A percentile compares a stretch with the other conserved stretches of the same genome.
Conservation (phyloP, 35 echinoderm and acorn worm genomes). For the Strongylocentrotus purpuratus region DNA sequence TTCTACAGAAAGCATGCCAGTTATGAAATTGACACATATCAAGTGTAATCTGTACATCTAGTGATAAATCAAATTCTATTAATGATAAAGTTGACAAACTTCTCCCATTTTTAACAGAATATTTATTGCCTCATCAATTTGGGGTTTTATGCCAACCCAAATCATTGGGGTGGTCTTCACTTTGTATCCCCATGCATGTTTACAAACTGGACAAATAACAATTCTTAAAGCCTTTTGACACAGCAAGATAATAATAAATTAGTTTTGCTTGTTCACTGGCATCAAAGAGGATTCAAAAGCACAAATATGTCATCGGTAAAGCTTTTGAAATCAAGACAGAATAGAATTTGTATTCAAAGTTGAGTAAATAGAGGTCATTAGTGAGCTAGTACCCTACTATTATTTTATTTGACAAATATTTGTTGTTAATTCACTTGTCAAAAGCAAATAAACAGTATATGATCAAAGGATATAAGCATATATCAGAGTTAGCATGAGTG, state of each 20-base stretch:
- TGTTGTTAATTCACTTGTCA: neutral
- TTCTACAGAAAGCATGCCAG: no score
- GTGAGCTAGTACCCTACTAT: neutral
- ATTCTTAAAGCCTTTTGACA: neutral
- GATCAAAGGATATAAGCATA: neutral
- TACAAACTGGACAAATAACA: neutral
- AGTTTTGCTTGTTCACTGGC: neutral
- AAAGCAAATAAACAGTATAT: neutral
- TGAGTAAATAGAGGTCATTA: neutral
- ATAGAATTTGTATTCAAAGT: neutral
- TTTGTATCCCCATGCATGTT: neutral
- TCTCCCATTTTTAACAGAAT: no score
- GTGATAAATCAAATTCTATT: no score
- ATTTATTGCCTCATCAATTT: no score
- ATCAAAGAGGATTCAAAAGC: neutral
- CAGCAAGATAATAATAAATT: neutral
- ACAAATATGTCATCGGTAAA: neutral
- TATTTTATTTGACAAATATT: conserved; percentile 5
- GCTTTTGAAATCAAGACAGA: neutral
- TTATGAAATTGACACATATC: no score
- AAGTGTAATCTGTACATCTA: no score
- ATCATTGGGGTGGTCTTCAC: neutral
- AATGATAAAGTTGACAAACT: no score
- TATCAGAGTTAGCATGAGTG: neutral
- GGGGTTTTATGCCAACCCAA: neutral